Percentiles rank a stretch among this genome's conserved stretches.
Evolutionary conservation across 2,888 invertebrate genomes (phyloP).

Genomic region (Exocentrus adspersus): DNA sequence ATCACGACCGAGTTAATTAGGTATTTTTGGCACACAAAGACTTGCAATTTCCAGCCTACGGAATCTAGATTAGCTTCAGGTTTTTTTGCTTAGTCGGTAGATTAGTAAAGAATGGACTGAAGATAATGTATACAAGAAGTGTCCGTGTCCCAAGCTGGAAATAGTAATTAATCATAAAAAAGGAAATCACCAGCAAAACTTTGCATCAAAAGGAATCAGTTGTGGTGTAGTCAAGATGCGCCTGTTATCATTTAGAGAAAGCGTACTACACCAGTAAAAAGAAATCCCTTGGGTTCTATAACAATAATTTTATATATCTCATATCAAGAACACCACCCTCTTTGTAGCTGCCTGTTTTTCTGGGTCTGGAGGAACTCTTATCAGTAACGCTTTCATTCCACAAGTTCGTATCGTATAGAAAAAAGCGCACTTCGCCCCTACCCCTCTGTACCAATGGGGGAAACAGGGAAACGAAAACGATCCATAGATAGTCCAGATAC

Average conservation of each 20-base stretch:
- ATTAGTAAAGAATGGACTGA: neutral
- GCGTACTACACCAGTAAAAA: too few species aligned
- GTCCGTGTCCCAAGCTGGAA: too few species aligned
- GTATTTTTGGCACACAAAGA: neutral
- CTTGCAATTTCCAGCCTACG: neutral
- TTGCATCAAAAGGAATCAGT: too few species aligned
- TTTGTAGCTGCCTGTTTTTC: neutral
- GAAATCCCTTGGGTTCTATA: neutral
- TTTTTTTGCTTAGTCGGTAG: too few species aligned
- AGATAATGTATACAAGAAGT: too few species aligned
- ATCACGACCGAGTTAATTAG: constrained; percentile 6
- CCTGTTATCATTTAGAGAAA: too few species aligned
- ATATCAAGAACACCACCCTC: neutral
- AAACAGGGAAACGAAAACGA: constrained; percentile 14
- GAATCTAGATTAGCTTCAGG: neutral
- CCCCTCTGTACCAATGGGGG: neutral
- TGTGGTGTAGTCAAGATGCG: too few species aligned
- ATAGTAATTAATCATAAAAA: too few species aligned
- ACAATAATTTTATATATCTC: neutral
- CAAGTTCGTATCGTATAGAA: constrained; percentile 2
- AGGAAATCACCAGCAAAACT: too few species aligned
- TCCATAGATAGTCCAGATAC: constrained; percentile 18
- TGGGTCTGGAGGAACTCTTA: neutral
- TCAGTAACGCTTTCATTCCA: neutral
- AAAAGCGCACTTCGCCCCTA: neutral